Evolutionary conservation across 2,888 invertebrate genomes (phyloP).

Genomic region (Ecdyonurus torrentis): DNA sequence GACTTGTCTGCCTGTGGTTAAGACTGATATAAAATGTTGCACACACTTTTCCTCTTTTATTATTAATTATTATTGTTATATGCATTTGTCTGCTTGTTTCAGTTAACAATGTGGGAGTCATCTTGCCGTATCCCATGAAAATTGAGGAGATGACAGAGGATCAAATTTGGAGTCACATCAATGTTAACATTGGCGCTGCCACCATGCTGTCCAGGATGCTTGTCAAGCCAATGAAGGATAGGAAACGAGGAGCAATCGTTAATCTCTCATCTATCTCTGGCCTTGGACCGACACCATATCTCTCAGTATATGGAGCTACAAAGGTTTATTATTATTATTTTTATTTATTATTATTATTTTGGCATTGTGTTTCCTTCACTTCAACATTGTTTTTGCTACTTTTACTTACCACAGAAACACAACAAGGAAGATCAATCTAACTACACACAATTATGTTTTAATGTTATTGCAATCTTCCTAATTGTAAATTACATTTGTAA

Average conservation of each 20-base stretch:
- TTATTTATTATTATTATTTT: no score
- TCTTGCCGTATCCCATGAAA: constrained; percentile 28
- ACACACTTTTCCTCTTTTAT: no score
- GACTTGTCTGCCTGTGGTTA: no score
- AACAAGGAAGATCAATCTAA: background rate
- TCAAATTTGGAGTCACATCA: constrained; percentile 25
- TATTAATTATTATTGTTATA: no score
- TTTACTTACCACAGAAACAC: background rate
- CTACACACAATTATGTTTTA: no score
- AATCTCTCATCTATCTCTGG: constrained; percentile 30
- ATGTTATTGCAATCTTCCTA: background rate
- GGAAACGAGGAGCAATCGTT: constrained; percentile 28
- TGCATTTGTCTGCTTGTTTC: no score
- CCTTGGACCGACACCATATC: constrained; percentile 27
- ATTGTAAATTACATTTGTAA: background rate
- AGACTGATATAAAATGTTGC: no score
- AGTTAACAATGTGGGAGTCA: constrained; percentile 35
- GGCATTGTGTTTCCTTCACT: no score
- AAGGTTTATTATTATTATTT: no score
- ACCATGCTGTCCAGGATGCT: constrained; percentile 31
- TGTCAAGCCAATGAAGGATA: constrained; percentile 30
- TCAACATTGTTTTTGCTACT: constrained; percentile 9
- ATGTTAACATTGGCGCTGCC: constrained; percentile 30
- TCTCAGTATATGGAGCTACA: constrained; percentile 31
- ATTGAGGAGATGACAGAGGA: constrained; percentile 26